phyloP scores from a whole-genome alignment of 1,140 invertebrate species.

The Argopecten irradians region DNA sequence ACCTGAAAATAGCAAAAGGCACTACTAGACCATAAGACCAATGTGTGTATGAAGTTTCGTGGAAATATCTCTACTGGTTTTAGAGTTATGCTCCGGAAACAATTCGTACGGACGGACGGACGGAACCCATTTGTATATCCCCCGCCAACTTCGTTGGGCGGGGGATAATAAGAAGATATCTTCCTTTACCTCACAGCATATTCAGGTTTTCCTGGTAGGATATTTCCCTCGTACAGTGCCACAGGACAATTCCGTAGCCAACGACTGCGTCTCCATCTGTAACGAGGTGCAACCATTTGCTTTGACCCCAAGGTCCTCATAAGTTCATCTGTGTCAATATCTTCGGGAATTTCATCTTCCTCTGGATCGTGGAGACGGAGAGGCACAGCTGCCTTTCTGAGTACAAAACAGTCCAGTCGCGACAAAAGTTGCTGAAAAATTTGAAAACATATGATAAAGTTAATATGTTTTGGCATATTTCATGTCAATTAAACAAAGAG shows the following conservation, averaged over 20 bases:
- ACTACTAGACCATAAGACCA: too few relatives aligned
- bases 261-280: constrained; percentile 73
- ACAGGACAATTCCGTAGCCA: constrained; percentile 76
- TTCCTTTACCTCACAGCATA: constrained; percentile 72
- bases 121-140: too few relatives aligned
- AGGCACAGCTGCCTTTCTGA: constrained; percentile 73
- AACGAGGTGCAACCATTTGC: constrained; percentile 73
- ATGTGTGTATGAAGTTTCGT: too few relatives aligned
- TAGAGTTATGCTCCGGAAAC: too few relatives aligned
- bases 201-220: constrained; percentile 74
- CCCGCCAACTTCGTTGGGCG: too few relatives aligned
- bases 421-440: constrained; percentile 72
- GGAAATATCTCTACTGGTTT: too few relatives aligned
- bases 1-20: too few relatives aligned
- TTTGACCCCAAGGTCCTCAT: constrained; percentile 69
- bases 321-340: constrained; percentile 75
- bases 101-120: too few relatives aligned
- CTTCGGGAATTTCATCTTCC: constrained; percentile 73
- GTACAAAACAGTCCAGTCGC: constrained; percentile 71
- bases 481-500: too few relatives aligned
- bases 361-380: constrained; percentile 71
- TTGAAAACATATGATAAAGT: constrained; percentile 30
- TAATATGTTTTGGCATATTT: too few relatives aligned
- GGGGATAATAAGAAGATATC: too few relatives aligned
- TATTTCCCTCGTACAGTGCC: constrained; percentile 74